phyloP scores from a whole-genome alignment of 2,113 vertebrate genomes.

The Erpornis zantholeuca region DNA sequence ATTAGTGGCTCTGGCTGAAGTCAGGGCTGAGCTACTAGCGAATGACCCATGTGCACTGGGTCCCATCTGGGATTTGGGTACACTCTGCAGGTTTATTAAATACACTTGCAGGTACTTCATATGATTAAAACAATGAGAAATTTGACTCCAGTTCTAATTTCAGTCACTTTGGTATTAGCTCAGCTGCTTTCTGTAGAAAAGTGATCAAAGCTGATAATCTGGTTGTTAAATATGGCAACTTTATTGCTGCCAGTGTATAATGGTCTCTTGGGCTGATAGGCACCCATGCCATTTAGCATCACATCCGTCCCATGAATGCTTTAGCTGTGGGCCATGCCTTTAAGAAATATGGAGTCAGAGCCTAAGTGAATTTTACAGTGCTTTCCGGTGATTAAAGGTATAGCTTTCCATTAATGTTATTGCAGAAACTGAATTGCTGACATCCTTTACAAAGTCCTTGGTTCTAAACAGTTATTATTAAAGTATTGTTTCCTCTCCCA shows the following conservation, averaged over 20 bases:
- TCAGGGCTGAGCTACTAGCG: neutral
- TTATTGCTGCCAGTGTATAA: neutral
- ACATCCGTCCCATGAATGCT: neutral
- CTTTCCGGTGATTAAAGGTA: neutral
- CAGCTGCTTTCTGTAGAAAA: neutral
- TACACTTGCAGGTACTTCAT: neutral
- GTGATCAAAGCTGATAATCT: neutral
- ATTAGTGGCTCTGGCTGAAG: neutral
- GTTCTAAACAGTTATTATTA: neutral
- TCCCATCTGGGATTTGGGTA: neutral
- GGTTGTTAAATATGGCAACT: neutral
- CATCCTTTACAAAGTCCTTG: neutral
- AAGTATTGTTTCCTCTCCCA: neutral
- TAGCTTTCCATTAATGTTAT: neutral
- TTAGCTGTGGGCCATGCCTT: neutral
- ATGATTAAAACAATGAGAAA: neutral
- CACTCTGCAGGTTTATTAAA: neutral
- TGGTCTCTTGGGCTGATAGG: neutral
- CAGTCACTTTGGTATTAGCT: neutral
- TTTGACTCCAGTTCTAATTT: neutral
- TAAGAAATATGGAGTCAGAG: neutral
- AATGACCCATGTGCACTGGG: rapidly evolving
- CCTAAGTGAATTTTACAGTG: neutral
- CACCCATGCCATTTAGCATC: neutral
- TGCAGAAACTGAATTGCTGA: neutral